phyloP scores from a whole-genome alignment of 2,888 invertebrate genomes.

The Heliconius ismenius region DNA sequence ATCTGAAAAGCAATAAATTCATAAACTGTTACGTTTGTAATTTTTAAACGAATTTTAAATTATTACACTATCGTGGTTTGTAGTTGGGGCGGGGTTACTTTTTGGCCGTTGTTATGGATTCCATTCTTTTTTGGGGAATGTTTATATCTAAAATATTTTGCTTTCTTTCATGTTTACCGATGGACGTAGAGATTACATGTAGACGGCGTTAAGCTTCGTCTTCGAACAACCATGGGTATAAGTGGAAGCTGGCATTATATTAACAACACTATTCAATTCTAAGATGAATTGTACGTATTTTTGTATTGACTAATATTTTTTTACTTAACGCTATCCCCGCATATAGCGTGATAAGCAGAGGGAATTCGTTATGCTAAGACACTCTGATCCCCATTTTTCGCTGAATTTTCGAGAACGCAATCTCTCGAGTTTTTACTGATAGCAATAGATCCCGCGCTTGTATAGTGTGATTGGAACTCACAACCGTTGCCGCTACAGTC shows the following conservation, averaged over 20 bases:
- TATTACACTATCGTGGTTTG: background rate
- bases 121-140: background rate
- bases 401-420: too few relatives aligned
- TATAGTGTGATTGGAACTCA: background rate
- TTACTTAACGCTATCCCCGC: too few relatives aligned
- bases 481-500: background rate
- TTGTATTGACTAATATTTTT: too few relatives aligned
- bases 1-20: constrained; percentile 20
- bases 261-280: too few relatives aligned
- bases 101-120: background rate
- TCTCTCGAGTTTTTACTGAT: too few relatives aligned
- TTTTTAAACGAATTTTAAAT: constrained; percentile 8
- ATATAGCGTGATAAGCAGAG: too few relatives aligned
- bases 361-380: too few relatives aligned
- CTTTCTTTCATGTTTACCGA: background rate
- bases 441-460: too few relatives aligned
- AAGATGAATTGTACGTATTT: too few relatives aligned
- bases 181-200: too few relatives aligned
- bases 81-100: background rate
- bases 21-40: background rate
- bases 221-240: background rate
- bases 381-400: too few relatives aligned
- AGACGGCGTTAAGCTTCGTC: background rate
- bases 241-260: too few relatives aligned
- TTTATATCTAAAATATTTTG: background rate